Conservation (phyloP, 2,113 vertebrate species). For the Hiodon alosoides region DNA sequence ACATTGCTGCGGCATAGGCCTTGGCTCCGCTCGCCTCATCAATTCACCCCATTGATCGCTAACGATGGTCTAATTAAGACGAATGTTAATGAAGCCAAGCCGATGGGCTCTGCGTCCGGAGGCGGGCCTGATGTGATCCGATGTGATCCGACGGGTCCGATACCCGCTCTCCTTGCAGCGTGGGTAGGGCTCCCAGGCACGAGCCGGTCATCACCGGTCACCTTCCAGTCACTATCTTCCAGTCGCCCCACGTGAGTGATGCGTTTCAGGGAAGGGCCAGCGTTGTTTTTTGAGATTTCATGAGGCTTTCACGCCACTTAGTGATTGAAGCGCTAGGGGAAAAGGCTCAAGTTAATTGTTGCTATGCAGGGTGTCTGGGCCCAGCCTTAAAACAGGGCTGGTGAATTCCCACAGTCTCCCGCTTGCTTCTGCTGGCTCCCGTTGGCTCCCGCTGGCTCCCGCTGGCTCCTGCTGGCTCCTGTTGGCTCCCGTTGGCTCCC, state of each 20-base stretch:
- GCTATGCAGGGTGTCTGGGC: too few species aligned
- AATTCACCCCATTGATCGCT: slow-evolving; percentile 20
- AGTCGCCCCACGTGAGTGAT: slow-evolving; percentile 19
- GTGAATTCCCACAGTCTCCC: background rate
- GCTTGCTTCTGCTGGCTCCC: background rate
- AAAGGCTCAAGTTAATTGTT: background rate
- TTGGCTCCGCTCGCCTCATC: slow-evolving; percentile 11
- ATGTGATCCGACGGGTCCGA: slow-evolving; percentile 21
- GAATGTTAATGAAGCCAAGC: slow-evolving; percentile 8
- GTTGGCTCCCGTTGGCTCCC: too few species aligned
- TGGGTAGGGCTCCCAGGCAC: background rate
- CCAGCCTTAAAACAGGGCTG: too few species aligned
- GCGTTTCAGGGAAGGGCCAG: slow-evolving; percentile 9
- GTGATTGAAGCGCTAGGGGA: slow-evolving; percentile 15
- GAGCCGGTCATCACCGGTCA: background rate
- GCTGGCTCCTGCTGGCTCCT: too few species aligned
- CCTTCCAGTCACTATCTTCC: too few species aligned
- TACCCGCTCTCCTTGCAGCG: background rate
- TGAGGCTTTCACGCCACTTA: slow-evolving; percentile 20
- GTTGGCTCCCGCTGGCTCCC: background rate
- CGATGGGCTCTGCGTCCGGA: slow-evolving; percentile 16
- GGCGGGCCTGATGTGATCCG: background rate
- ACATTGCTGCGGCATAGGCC: slow-evolving; percentile 14
- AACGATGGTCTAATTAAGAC: slow-evolving; percentile 28
- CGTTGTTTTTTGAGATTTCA: slow-evolving; percentile 24